Conservation (phyloP, 2,113 vertebrate genomes). For the Rattus rattus region DNA sequence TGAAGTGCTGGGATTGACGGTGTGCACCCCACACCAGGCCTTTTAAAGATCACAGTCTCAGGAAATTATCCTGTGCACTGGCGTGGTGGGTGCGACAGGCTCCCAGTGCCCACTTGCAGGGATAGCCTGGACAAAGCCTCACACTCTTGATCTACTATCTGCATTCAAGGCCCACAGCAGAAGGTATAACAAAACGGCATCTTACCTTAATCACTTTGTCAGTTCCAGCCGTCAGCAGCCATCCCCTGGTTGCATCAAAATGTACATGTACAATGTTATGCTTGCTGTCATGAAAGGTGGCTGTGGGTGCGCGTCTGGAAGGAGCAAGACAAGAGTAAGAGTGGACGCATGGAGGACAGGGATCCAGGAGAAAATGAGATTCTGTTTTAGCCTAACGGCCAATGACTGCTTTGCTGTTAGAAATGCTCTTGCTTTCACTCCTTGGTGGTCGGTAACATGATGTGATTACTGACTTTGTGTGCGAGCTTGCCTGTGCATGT, state of each 20-base stretch:
- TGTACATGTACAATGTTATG: conserved; percentile 95
- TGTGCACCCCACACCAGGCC: not conserved
- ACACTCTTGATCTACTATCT: not conserved
- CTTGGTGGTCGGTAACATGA: not conserved
- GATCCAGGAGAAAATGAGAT: not conserved
- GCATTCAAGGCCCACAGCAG: not conserved
- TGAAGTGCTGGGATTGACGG: not conserved
- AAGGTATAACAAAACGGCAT: not conserved
- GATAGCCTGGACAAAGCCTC: not conserved
- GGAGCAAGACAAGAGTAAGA: conserved; percentile 13
- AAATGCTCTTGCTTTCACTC: not conserved
- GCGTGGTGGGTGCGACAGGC: not conserved
- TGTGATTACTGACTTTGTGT: not conserved
- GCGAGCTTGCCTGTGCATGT: not conserved
- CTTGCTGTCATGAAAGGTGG: conserved; percentile 98
- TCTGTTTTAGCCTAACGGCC: not conserved
- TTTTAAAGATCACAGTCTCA: not conserved
- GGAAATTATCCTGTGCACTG: not conserved
- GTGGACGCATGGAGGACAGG: not conserved
- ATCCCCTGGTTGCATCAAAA: conserved; percentile 95
- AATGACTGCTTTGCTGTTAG: not conserved
- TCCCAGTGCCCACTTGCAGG: not conserved
- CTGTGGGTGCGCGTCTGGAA: conserved; percentile 94
- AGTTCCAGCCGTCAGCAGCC: conserved; percentile 95
- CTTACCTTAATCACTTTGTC: conserved; percentile 98